Percentiles rank a stretch among this genome's conserved stretches.
Conservation (phyloP, 2,888 invertebrate genomes). For the Ophion costatus region DNA sequence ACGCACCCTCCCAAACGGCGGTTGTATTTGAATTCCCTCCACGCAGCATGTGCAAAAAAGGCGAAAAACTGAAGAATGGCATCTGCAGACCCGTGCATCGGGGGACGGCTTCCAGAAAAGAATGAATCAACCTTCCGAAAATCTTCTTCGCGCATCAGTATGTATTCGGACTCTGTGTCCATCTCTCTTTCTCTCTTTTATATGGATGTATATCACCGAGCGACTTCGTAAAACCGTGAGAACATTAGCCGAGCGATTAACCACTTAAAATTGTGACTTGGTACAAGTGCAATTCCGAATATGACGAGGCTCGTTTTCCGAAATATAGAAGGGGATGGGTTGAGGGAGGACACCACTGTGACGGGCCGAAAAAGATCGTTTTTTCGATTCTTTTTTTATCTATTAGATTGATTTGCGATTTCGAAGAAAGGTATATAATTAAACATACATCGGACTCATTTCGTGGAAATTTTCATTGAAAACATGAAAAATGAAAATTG, state of each 20-base stretch:
- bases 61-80: constrained; percentile 72
- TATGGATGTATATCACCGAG: background rate
- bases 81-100: constrained; percentile 72
- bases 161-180: background rate
- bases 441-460: no score
- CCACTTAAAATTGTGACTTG: background rate
- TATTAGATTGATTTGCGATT: no score
- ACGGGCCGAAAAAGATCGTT: no score
- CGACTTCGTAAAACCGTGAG: background rate
- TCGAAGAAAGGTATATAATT: no score
- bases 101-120: constrained; percentile 43
- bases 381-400: no score
- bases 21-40: no score
- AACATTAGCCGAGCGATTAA: background rate
- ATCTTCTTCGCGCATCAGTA: background rate
- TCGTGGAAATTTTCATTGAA: no score
- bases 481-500: no score
- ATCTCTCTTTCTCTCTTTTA: no score
- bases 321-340: no score
- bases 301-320: background rate
- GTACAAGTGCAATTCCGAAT: background rate
- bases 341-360: no score
- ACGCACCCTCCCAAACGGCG: constrained; percentile 66
- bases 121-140: background rate
- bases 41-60: no score